Base-by-base conservation (phyloP, 2,797 vertebrate genomes). In the Channallabes apus region DNA sequence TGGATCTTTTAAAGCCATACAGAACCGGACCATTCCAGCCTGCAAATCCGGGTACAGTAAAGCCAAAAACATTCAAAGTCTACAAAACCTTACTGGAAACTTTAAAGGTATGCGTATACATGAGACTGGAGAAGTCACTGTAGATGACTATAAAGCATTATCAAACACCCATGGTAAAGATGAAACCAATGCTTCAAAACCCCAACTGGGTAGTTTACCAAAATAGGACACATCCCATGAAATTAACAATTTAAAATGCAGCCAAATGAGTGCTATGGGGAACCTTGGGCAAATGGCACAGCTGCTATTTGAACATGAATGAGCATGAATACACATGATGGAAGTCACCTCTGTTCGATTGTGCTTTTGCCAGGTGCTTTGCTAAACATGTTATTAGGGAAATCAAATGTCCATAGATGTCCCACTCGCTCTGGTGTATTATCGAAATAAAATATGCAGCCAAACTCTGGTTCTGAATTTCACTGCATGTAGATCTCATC, bases 231-330 rank as follows among this genome's bases (percentile, higher is more conserved):
- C 38, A 59, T 35, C 80, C 51, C 73, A 29, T 82, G 81, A 72
- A 72, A 82, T 27, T 41, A 82, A 41, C 58, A 59, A n/a, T 41
- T 22, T 41, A 79, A 83, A 82, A 35, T 15, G 56, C 85, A 79
- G 73, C 64, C 62, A 71, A 59, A 76, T 41, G 17, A 20, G 80
- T 58, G 65, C 35, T 29, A 14, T 75, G 32, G 80, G 69, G 59
- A 56, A 41, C 24, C 27, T 58, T 59, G 51, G 22, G 32, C 41
- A 76, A 72, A 59, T 67, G 59, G 79, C 61, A 82, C 72, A 82
- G 85, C 65, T 78, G 79, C 78, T 65, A 72, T 62, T 72, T 72
- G 35, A 83, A 82, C 68, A 72, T 65, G 51, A 68, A 72, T 79
- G 67, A 65, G 75, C 80, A 65, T 76, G 85, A 83, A 38, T 82